phyloP scores from a whole-genome alignment of 2,888 invertebrate genomes.

The Ptilodon capucinus region DNA sequence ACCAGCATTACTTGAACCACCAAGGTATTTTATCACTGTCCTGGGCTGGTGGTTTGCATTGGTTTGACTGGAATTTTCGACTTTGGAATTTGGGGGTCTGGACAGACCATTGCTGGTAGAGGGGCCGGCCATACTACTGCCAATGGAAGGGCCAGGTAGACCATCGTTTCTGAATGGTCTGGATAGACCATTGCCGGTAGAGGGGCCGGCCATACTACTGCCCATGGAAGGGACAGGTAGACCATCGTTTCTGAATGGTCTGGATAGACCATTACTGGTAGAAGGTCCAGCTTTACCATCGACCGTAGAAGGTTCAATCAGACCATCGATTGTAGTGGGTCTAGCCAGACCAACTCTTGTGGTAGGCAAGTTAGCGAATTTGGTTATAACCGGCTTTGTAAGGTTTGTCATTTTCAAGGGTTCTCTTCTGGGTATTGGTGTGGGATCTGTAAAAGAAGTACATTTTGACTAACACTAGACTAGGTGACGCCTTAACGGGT shows the following conservation, averaged over 20 bases:
- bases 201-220: background rate
- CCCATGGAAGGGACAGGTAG: background rate
- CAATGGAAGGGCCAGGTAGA: background rate
- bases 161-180: background rate
- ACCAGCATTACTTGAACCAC: slow-evolving; percentile 14
- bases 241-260: background rate
- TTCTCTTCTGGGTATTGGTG: slow-evolving; percentile 44
- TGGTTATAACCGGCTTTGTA: slow-evolving; percentile 9
- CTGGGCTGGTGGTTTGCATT: slow-evolving; percentile 12
- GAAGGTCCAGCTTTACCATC: background rate
- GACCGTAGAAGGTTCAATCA: background rate
- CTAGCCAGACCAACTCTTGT: slow-evolving; percentile 11
- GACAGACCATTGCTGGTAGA: background rate
- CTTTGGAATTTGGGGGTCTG: background rate
- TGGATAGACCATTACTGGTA: background rate
- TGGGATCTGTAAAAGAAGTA: slow-evolving; percentile 34
- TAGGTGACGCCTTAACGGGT: background rate
- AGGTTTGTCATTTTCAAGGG: slow-evolving; percentile 15
- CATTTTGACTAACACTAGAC: too few relatives aligned
- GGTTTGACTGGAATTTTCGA: slow-evolving; percentile 4
- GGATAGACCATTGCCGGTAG: background rate
- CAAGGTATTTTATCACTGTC: slow-evolving; percentile 10
- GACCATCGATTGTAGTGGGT: background rate
- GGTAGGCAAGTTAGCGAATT: slow-evolving; percentile 15
- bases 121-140: background rate